These are phyloP conservation scores for Drosophila neocordata DNA, from an alignment of 1,140 invertebrate species.

Conservation along the genomic window DNA sequence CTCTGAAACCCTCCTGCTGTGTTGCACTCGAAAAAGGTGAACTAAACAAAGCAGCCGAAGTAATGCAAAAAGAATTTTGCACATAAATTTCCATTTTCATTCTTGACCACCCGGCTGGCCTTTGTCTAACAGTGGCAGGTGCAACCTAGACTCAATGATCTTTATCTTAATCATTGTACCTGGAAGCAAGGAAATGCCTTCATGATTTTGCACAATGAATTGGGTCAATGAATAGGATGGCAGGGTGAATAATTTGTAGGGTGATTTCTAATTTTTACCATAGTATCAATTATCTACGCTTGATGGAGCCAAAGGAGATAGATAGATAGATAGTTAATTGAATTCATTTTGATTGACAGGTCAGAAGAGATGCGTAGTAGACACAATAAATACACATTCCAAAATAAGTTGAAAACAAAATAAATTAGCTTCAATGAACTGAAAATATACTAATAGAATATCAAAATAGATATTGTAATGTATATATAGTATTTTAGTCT, in stretches of 20 bases:
- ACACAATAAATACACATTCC: no score
- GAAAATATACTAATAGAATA: not conserved
- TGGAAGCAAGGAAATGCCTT: constrained; percentile 34
- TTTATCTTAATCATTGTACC: constrained; percentile 33
- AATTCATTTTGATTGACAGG: constrained; percentile 26
- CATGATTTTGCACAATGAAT: constrained; percentile 66
- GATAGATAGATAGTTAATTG: constrained; percentile 26
- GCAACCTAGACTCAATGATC: constrained; percentile 50
- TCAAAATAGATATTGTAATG: not conserved
- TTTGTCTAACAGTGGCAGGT: constrained; percentile 57
- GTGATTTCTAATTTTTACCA: not conserved
- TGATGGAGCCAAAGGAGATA: constrained; percentile 14
- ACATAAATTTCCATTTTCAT: constrained; percentile 25
- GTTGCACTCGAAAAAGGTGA: constrained; percentile 47
- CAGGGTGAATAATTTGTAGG: not conserved
- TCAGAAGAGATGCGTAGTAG: no score
- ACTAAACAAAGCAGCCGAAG: constrained; percentile 14
- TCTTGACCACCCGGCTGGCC: constrained; percentile 42
- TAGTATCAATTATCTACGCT: not conserved
- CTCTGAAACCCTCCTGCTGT: constrained; percentile 23
- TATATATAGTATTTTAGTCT: no score
- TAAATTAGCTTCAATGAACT: constrained; percentile 11
- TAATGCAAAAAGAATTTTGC: constrained; percentile 36
- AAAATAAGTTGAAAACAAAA: not conserved
- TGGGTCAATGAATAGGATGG: constrained; percentile 23